A percentile compares a stretch with the other conserved stretches of the same genome.
These are phyloP conservation scores for Alsophila aescularia DNA, from an alignment of 2,888 invertebrate genomes.

Conservation along the genomic window DNA sequence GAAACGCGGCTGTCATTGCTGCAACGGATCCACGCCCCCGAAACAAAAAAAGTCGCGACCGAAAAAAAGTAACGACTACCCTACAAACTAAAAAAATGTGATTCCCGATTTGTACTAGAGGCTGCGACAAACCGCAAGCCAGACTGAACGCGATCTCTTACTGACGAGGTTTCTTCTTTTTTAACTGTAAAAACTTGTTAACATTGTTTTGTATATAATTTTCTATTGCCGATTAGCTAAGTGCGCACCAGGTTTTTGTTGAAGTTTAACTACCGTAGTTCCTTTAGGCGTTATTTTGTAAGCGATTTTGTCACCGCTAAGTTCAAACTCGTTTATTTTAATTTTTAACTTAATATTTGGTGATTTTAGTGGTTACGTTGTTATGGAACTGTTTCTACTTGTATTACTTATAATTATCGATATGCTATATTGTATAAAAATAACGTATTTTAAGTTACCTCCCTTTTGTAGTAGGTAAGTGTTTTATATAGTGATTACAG, in stretches of 20 bases:
- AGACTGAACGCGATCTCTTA: constrained; percentile 69
- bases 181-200: constrained; percentile 61
- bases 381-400: constrained; percentile 33
- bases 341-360: constrained; percentile 25
- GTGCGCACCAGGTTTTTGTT: constrained; percentile 59
- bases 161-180: constrained; percentile 46
- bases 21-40: constrained; percentile 83
- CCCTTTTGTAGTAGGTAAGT: constrained; percentile 60
- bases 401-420: constrained; percentile 50
- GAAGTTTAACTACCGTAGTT: constrained; percentile 54
- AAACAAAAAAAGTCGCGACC: constrained; percentile 75
- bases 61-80: constrained; percentile 64
- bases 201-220: constrained; percentile 79
- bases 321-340: constrained; percentile 62
- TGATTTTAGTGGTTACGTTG: constrained; percentile 24
- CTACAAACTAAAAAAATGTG: constrained; percentile 39
- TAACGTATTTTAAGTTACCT: constrained; percentile 69
- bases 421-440: constrained; percentile 60
- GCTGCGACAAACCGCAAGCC: constrained; percentile 25
- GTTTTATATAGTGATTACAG: constrained; percentile 73
- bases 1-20: constrained; percentile 86
- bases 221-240: constrained; percentile 52
- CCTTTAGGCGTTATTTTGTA: constrained; percentile 58
- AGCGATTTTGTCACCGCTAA: constrained; percentile 58
- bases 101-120: constrained; percentile 16